Percentiles rank a stretch among this genome's conserved stretches.
Conservation (phyloP, 1,140 invertebrate species). For the Caerostris extrusa region DNA sequence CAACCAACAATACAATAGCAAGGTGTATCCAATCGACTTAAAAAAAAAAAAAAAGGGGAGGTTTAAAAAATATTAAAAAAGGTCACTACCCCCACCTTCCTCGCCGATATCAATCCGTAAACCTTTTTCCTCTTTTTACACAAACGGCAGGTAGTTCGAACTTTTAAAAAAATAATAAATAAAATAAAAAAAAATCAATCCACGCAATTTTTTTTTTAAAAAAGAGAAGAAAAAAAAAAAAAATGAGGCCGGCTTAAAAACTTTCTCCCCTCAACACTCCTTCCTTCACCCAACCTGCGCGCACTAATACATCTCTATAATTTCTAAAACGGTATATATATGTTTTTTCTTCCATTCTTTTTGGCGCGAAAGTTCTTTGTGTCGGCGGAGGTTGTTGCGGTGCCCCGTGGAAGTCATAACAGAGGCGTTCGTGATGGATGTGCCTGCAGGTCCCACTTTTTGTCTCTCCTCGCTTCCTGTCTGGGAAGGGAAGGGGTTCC, state of each 20-base stretch:
- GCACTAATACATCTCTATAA: slow-evolving; percentile 21
- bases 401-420: slow-evolving; percentile 68
- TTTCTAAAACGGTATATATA: slow-evolving; percentile 24
- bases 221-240: neutral
- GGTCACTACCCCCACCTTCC: neutral
- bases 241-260: neutral
- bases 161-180: slow-evolving; percentile 54
- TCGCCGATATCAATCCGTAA: neutral
- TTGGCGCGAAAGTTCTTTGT: slow-evolving; percentile 63
- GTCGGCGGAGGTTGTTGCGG: slow-evolving; percentile 61
- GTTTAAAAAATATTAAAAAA: neutral
- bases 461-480: neutral
- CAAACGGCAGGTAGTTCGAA: slow-evolving; percentile 59
- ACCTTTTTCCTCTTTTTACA: neutral
- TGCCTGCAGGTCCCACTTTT: slow-evolving; percentile 43
- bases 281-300: neutral
- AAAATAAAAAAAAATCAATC: neutral
- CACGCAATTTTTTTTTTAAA: slow-evolving; percentile 23
- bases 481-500: neutral
- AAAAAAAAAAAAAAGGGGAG: neutral
- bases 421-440: slow-evolving; percentile 70
- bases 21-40: neutral
- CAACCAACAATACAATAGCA: neutral
- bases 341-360: neutral
- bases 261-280: slow-evolving; percentile 27